Percentiles rank a stretch among this genome's conserved stretches.
Conservation (phyloP, 2,113 vertebrate species). For the Centrocercus urophasianus region DNA sequence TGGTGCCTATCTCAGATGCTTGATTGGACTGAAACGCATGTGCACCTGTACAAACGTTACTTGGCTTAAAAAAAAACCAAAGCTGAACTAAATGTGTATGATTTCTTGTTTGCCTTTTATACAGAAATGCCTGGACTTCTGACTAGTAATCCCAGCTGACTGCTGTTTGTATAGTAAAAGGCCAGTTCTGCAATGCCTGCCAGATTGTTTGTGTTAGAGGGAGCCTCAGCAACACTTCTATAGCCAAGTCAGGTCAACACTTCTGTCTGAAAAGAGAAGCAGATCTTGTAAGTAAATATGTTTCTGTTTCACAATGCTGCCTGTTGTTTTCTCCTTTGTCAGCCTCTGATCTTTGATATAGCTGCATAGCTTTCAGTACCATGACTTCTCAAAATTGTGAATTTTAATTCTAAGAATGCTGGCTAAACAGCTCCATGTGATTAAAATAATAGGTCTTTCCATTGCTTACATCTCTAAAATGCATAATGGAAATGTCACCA, state of each 20-base stretch:
- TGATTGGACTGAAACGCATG: background rate
- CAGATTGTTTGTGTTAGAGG: accelerated
- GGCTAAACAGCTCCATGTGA: background rate
- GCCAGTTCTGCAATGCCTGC: background rate
- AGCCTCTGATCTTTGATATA: background rate
- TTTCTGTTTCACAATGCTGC: background rate
- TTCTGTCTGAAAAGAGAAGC: background rate
- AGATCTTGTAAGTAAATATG: background rate
- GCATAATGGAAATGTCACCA: background rate
- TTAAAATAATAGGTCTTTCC: background rate
- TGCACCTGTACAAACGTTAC: background rate
- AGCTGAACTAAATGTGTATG: background rate
- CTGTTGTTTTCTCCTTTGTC: background rate
- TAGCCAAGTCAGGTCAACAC: background rate
- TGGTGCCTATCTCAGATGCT: background rate
- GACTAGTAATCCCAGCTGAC: background rate
- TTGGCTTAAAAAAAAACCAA: background rate
- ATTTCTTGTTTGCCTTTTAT: background rate
- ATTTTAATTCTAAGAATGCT: background rate
- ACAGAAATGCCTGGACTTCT: background rate
- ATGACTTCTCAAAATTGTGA: background rate
- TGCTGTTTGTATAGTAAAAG: background rate
- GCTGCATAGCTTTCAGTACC: background rate
- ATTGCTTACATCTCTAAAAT: background rate
- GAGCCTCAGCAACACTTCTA: background rate